Base-by-base conservation (phyloP, 2,888 invertebrate genomes). In the Harmothoe impar region DNA sequence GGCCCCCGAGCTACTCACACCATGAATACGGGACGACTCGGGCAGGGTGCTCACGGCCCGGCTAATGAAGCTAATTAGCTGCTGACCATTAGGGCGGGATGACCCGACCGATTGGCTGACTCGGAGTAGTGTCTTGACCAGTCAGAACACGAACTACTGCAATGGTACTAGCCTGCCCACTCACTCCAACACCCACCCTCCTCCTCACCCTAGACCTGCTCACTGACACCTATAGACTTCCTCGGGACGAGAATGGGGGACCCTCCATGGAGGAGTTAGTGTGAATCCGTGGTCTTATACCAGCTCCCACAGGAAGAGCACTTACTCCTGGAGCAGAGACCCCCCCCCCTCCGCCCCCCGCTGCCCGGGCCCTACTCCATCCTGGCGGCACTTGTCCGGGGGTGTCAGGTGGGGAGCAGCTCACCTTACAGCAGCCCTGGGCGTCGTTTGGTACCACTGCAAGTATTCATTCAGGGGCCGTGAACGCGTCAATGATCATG, bases 21-120 rank as follows among this genome's bases (percentile, higher is more conserved):
- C 23, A 3, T 62, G 62, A 62, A 62, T 62, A 62, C 62, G 15
- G 15, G 62, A 62, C 62, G 62, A 62, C 20, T 17, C 25, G 31
- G 77, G 77, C 77, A 15, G 77, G 7, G 29, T 25, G 77, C 77
- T 77, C 77, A 77, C 77, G 77, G 77, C 77, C 29, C 29, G n/a
- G 77, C 29, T 31, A 77, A 77, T 77, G 31, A 77, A 31, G 77
- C 77, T 77, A 77, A 77, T 77, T 77, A 77, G 77, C 77, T 77
- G 25, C 29, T 77, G 77, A 31, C 29, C 77, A 29, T 77, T 77
- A 77, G 25, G 77, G 77, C 31, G 77, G 62, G 77, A 77, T 77
- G 77, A 31, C 77, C 77, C 3, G 77, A 15, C n/a, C 31, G 77
- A 77, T 77, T 77, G 77, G 29, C 77, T 31, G 17, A 10, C 77